Percentiles rank a stretch among this genome's conserved stretches.
Evolutionary conservation across 2,113 vertebrate genomes (phyloP).

Genomic region (Herpailurus yagouaroundi): DNA sequence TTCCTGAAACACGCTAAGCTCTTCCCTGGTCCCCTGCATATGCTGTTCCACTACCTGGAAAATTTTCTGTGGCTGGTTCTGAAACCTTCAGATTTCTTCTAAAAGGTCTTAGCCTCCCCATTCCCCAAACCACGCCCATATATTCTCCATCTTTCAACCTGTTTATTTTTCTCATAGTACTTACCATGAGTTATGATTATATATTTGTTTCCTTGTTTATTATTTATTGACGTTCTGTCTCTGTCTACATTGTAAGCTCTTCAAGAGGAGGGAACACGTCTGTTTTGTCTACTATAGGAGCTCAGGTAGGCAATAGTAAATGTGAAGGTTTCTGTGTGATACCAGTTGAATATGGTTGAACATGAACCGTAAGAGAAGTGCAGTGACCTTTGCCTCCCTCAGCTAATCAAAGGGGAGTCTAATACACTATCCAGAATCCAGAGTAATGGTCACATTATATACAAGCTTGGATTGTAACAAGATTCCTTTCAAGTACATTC

Average conservation of each 20-base stretch:
- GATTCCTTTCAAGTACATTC: constrained; percentile 31
- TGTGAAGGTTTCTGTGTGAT: neutral
- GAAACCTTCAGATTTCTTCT: neutral
- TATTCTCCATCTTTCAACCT: neutral
- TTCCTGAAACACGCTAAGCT: neutral
- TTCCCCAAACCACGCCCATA: neutral
- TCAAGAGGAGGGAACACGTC: neutral
- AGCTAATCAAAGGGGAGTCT: neutral
- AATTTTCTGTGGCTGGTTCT: neutral
- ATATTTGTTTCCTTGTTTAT: neutral
- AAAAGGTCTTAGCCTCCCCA: neutral
- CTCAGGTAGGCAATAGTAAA: neutral
- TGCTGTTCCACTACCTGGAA: neutral
- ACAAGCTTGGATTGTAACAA: neutral
- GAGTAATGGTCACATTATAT: neutral
- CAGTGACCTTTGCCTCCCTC: neutral
- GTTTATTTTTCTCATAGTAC: neutral
- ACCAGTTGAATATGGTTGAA: neutral
- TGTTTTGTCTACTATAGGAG: neutral
- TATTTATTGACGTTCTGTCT: neutral
- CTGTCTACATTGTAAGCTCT: neutral
- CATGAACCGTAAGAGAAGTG: neutral
- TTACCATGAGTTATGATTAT: neutral
- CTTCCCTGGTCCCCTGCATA: neutral
- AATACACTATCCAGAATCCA: neutral